Evolutionary conservation across 2,888 invertebrate genomes (phyloP), one percentile per base, ranked within the genome.

Genomic region (Chorisops tibialis): DNA sequence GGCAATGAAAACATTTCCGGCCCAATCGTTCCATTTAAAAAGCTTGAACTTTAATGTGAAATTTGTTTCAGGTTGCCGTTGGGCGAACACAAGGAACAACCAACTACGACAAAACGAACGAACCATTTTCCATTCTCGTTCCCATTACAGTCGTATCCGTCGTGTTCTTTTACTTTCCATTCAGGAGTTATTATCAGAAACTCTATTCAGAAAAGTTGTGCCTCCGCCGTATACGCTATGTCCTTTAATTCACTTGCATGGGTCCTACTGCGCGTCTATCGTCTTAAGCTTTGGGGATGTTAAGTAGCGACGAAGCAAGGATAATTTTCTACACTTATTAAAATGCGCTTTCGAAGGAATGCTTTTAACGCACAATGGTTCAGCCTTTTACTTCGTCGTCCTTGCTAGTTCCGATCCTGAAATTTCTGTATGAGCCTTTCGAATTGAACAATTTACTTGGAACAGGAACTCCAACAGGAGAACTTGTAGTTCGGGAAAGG

Each of bases 241-340:
- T 45, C 12, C n/a, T 24, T n/a, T 48, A 48, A 48, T 48, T 24
- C 18, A 19, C 11, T 16, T 45, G 19, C 12, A 45, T 16, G 19
- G 45, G 19, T 5, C 24, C 4, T 11, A 2, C 45, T 11, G 11
- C 18, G 22, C 18, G 22, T 45, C 16, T 39, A 22, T 39, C 14
- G 45, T 35, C 22, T 24, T 35, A 30, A 21, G 38, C 21, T n/a
- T 59, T 21, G 11, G 19, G 38, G 37, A n/a, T n/a, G 37, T 19
- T 50, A 39, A 50, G 30, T 50, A 51, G 49, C 38, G 41, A 21
- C 22, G 30, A 41, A 56, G 49, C n/a, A 12, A 37, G 11, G 38
- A 54, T 58, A 62, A 54, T 54, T 56, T 61, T 51, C 51, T 61
- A 51, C 52, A 43, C 51, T 61, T 51, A 43, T 61, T 61, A 61